Evolutionary conservation across 2,113 vertebrate species (phyloP), one percentile per base, ranked within the genome.

Genomic region (Perca schrenkii): DNA sequence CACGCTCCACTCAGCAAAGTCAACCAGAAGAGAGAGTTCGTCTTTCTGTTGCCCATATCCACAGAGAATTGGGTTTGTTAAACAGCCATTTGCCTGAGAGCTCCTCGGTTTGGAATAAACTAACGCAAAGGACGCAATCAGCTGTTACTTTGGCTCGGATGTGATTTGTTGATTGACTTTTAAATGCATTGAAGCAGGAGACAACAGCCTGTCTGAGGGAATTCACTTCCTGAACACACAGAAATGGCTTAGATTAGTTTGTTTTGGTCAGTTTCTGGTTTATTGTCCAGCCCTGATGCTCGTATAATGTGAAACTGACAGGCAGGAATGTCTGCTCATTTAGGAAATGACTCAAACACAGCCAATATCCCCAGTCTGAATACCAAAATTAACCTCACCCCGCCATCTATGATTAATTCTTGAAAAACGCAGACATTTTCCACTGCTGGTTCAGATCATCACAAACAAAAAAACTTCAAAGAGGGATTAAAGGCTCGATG

Each of bases 381-480:
- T 21, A 34, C 34, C 34, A 6, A 34, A 34, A 6, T 34, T 34
- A 54, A 54, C 52, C 3, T 63, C 49, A 74, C 64, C 34, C 49
- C 50, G 50, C 17, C 17, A 73, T 62, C 43, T 68, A 13, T 43
- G 19, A 68, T 62, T 22, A 12, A 36, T 74, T 74, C 47, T 53
- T 19, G 10, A 47, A 53, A 72, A 61, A 31, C 54, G 46, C 21
- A 2, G 15, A 36, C 13, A 15, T 12, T 56, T 62, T 80, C 60
- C 53, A 71, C 60, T 62, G 64, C 17, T 78, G 6, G 71, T 65
- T 73, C 66, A 67, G 25, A 69, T 64, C 11, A 66, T 22, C 4
- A 28, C 58, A 28, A 78, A n/a, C 22, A 77, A 64, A 61, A 67
- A 10, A 34, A 63, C 63, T 61, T 86, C 60, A 79, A 65, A 65